These are phyloP conservation scores for Apamea epomidion DNA, from an alignment of 2,888 invertebrate genomes.

Conservation along the genomic window DNA sequence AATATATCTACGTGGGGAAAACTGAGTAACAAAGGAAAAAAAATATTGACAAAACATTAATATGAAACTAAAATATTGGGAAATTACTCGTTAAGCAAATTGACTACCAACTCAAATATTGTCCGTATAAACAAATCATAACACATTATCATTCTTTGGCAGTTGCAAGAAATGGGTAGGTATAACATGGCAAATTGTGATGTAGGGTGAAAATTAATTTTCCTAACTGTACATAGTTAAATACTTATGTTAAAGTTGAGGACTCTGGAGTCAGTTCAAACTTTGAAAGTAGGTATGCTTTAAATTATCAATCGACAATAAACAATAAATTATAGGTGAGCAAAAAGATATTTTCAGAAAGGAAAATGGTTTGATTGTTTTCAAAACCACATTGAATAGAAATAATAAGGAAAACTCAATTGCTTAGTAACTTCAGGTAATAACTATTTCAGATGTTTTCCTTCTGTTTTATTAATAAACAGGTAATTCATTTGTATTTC, in stretches of 20 bases:
- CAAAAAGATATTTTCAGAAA: not conserved
- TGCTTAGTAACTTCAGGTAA: constrained; percentile 5
- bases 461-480: not conserved
- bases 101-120: not conserved
- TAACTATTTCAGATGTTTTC: constrained; percentile 3
- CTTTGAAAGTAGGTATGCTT: not conserved
- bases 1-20: not conserved
- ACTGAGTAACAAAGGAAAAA: not conserved
- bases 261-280: not conserved
- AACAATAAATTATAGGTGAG: not conserved
- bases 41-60: not conserved
- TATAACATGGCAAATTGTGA: not conserved
- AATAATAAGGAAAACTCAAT: not conserved
- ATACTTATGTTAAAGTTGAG: not conserved
- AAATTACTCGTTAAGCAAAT: not conserved
- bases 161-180: not conserved
- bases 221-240: not conserved
- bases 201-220: not conserved
- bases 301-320: not conserved
- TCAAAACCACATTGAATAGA: not conserved
- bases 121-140: not conserved
- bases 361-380: not conserved
- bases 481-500: not conserved
- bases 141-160: not conserved
- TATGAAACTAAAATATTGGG: too few relatives aligned